Conservation (phyloP, 2,797 vertebrate genomes). For the Sebastes aleutianus region DNA sequence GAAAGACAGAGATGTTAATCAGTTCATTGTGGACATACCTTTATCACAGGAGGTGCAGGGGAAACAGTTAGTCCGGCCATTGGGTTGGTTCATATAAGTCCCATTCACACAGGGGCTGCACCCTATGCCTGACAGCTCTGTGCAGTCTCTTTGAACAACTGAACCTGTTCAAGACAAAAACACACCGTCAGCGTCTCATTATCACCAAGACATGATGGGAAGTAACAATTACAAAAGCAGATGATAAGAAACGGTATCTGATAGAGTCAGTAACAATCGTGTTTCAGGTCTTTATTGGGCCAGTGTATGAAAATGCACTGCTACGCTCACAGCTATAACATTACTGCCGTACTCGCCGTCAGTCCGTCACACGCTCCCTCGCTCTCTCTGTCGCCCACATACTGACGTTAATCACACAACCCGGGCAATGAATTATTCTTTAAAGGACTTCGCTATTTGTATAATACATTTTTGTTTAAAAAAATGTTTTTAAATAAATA, state of each 20-base stretch:
- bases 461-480: too few relatives aligned
- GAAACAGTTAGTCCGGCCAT: not conserved
- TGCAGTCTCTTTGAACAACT: constrained; percentile 37
- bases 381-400: too few relatives aligned
- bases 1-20: not conserved
- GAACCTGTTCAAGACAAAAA: constrained; percentile 26
- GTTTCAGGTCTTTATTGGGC: too few relatives aligned
- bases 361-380: too few relatives aligned
- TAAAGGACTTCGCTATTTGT: fast-evolving
- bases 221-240: not conserved
- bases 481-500: too few relatives aligned
- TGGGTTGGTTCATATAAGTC: constrained; percentile 53
- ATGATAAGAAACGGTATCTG: too few relatives aligned
- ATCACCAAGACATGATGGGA: not conserved
- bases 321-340: too few relatives aligned
- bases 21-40: constrained; percentile 18
- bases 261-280: too few relatives aligned
- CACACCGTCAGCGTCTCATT: not conserved
- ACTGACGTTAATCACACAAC: too few relatives aligned
- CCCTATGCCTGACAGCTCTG: not conserved
- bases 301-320: too few relatives aligned
- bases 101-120: constrained; percentile 23
- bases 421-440: fast-evolving
- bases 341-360: too few relatives aligned
- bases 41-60: constrained; percentile 40